These are phyloP conservation scores for Larimichthys polyactis DNA, from an alignment of 2,113 vertebrate genomes.

Conservation along the genomic window DNA sequence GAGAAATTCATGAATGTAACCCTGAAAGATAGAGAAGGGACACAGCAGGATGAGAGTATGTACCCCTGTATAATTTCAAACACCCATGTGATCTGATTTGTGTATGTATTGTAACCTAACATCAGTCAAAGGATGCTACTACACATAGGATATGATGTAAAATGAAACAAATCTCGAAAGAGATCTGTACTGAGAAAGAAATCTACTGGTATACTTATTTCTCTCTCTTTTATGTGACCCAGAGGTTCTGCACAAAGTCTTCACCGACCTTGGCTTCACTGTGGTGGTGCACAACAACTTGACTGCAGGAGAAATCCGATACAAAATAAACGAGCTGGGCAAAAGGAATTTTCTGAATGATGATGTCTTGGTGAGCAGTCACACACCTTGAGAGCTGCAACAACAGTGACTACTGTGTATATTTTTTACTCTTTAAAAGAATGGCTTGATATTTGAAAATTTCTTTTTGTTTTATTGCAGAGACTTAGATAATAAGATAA, in stretches of 20 bases:
- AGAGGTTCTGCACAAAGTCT: slow-evolving; percentile 80
- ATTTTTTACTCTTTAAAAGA: neutral
- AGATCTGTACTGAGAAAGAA: too few species aligned
- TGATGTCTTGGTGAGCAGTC: slow-evolving; percentile 86
- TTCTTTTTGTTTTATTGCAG: neutral
- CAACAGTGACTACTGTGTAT: neutral
- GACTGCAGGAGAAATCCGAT: slow-evolving; percentile 62
- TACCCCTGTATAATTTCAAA: neutral
- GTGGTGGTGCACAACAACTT: slow-evolving; percentile 67
- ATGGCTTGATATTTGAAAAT: neutral
- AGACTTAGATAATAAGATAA: neutral
- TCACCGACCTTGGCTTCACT: slow-evolving; percentile 81
- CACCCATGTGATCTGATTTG: neutral
- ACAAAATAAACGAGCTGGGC: slow-evolving; percentile 47
- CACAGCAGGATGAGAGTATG: slow-evolving; percentile 70
- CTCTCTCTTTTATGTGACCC: slow-evolving; percentile 28
- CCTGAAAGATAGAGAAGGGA: slow-evolving; percentile 29
- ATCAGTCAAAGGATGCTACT: neutral
- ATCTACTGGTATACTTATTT: neutral
- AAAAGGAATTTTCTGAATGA: slow-evolving; percentile 57
- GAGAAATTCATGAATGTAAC: fast-evolving
- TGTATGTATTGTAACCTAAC: neutral
- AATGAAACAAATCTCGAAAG: neutral
- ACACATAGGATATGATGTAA: neutral
- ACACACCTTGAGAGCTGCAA: neutral